Conservation (phyloP, 2,113 vertebrate species). For the Crypturellus undulatus region DNA sequence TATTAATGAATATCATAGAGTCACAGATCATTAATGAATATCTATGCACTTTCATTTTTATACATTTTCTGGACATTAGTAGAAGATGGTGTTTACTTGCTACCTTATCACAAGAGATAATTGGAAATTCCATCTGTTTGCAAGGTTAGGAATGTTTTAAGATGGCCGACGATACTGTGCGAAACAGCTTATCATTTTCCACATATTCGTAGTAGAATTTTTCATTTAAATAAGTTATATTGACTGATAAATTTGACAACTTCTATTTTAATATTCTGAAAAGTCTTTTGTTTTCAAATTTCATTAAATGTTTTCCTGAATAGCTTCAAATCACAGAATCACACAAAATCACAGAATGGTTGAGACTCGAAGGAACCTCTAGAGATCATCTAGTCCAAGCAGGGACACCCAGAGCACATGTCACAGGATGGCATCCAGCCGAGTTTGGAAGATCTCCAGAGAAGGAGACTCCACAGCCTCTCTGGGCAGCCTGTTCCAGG, state of each 20-base stretch:
- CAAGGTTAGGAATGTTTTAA: not conserved
- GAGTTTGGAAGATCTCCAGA: too few species aligned
- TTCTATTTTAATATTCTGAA: not conserved
- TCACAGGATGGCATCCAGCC: too few species aligned
- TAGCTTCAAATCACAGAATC: not conserved
- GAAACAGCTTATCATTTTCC: not conserved
- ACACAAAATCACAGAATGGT: too few species aligned
- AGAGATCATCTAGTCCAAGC: too few species aligned
- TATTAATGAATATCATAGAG: not conserved
- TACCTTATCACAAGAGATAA: not conserved
- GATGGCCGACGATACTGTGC: rapidly evolving
- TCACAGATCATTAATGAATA: not conserved
- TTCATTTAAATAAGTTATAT: not conserved
- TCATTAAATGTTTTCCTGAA: not conserved
- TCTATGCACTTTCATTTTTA: not conserved
- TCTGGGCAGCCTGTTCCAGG: too few species aligned
- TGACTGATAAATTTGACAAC: not conserved
- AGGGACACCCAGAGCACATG: too few species aligned
- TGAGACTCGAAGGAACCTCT: too few species aligned
- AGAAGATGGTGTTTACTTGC: not conserved
- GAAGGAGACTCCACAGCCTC: too few species aligned
- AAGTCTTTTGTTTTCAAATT: not conserved
- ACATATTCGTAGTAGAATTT: not conserved
- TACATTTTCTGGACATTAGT: not conserved
- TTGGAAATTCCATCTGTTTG: not conserved